A percentile compares a stretch with the other conserved stretches of the same genome.
Evolutionary conservation across 2,113 vertebrate genomes (phyloP).

Genomic region (Electrona antarctica): DNA sequence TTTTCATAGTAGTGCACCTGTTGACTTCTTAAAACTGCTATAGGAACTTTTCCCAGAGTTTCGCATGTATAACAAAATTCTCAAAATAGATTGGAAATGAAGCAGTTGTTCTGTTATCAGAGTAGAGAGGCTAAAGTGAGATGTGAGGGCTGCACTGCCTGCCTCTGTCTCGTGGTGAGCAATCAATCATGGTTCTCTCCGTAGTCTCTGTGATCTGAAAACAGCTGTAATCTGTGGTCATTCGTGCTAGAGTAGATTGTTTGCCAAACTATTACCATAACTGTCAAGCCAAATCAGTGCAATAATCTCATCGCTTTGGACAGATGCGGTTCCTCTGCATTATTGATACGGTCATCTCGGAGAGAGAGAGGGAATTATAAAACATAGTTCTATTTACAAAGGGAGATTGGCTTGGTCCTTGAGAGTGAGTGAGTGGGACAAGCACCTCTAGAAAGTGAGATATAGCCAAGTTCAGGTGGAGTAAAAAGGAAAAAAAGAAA

Average conservation of each 20-base stretch:
- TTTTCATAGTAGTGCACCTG: slow-evolving; percentile 27
- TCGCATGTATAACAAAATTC: slow-evolving; percentile 49
- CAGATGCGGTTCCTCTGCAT: slow-evolving; percentile 95
- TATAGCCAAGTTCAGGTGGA: slow-evolving; percentile 87
- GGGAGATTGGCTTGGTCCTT: slow-evolving; percentile 98
- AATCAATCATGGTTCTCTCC: slow-evolving; percentile 92
- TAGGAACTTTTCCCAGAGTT: slow-evolving; percentile 20
- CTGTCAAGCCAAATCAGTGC: slow-evolving; percentile 96
- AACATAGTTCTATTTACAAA: slow-evolving; percentile 99
- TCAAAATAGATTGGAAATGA: slow-evolving; percentile 57
- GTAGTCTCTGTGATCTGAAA: slow-evolving; percentile 88
- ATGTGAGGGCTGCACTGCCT: slow-evolving; percentile 82
- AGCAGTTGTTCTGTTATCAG: slow-evolving; percentile 73
- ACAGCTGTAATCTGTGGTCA: slow-evolving; percentile 96
- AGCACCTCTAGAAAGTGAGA: slow-evolving; percentile 94
- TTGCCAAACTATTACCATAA: slow-evolving; percentile 99
- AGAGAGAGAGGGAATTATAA: slow-evolving; percentile 97
- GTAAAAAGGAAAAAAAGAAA: slow-evolving; percentile 76
- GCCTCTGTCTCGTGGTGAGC: slow-evolving; percentile 82
- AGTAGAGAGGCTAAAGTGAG: slow-evolving; percentile 81
- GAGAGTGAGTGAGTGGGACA: slow-evolving; percentile 93
- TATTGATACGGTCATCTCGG: slow-evolving; percentile 96
- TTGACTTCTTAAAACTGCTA: slow-evolving; percentile 30
- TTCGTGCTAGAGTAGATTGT: slow-evolving; percentile 96
- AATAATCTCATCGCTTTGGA: slow-evolving; percentile 97